These are phyloP conservation scores for Drosophila pseudotakahashii DNA, from an alignment of 2,888 invertebrate genomes.

Conservation along the genomic window DNA sequence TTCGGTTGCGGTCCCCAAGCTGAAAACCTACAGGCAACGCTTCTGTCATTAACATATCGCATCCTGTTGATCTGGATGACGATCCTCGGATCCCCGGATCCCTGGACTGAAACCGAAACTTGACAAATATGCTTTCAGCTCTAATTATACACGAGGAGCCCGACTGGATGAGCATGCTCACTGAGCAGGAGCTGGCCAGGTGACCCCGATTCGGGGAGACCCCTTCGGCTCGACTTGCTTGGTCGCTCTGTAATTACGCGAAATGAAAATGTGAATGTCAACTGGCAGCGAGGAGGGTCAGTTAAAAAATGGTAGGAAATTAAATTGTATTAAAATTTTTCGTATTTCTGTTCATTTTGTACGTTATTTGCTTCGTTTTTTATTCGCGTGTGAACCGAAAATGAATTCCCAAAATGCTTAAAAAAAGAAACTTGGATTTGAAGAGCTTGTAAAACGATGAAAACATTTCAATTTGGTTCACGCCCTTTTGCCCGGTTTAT, in stretches of 20 bases:
- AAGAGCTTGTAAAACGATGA: conserved; percentile 50
- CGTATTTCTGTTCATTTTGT: conserved; percentile 42
- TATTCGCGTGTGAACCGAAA: conserved; percentile 61
- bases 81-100: conserved; percentile 26
- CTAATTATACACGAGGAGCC: conserved; percentile 67
- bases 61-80: conserved; percentile 63
- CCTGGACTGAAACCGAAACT: conserved; percentile 49
- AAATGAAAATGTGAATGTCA: conserved; percentile 75
- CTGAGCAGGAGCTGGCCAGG: conserved; percentile 47
- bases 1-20: conserved; percentile 44
- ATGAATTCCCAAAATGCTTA: conserved; percentile 12
- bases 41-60: conserved; percentile 77
- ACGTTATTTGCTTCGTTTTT: conserved; percentile 15
- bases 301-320: conserved; percentile 53
- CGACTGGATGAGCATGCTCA: conserved; percentile 63
- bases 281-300: conserved; percentile 47
- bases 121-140: conserved; percentile 76
- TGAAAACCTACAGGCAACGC: conserved; percentile 46
- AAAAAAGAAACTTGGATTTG: conserved; percentile 50
- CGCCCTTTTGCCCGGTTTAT: conserved; percentile 35
- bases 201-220: conserved; percentile 69
- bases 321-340: conserved; percentile 71
- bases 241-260: conserved; percentile 62
- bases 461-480: conserved; percentile 62
- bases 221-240: conserved; percentile 49